phyloP scores from a whole-genome alignment of 2,888 invertebrate genomes.

The Auanema freiburgensis region DNA sequence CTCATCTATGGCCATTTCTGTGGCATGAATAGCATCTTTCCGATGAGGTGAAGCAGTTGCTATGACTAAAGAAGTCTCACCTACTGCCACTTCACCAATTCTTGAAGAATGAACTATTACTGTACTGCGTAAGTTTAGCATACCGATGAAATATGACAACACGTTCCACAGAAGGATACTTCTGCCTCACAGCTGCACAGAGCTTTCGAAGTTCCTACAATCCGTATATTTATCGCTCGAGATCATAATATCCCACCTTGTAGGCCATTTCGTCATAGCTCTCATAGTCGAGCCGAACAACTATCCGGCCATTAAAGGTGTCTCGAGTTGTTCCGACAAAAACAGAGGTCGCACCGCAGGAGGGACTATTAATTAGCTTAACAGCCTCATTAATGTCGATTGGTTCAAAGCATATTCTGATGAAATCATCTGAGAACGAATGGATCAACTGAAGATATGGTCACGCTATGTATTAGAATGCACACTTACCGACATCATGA shows the following conservation, averaged over 20 bases:
- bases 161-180: constrained; percentile 36
- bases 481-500: constrained; percentile 16
- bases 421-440: constrained; percentile 38
- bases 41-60: constrained; percentile 58
- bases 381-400: constrained; percentile 28
- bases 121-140: not conserved
- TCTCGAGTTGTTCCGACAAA: constrained; percentile 56
- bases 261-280: constrained; percentile 60
- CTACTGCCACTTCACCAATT: constrained; percentile 47
- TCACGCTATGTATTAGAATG: not conserved
- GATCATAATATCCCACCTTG: constrained; percentile 15
- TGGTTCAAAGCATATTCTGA: constrained; percentile 37
- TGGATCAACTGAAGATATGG: constrained; percentile 23
- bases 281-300: constrained; percentile 53
- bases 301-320: constrained; percentile 49
- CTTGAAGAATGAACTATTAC: constrained; percentile 10
- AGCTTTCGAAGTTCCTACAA: constrained; percentile 41
- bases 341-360: constrained; percentile 56
- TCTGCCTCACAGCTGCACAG: constrained; percentile 32
- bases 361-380: constrained; percentile 30
- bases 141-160: constrained; percentile 53
- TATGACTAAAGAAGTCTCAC: constrained; percentile 58
- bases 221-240: not conserved
- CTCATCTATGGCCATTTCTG: constrained; percentile 51
- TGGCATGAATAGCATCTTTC: constrained; percentile 54